phyloP scores from a whole-genome alignment of 2,113 vertebrate genomes.

The Capreolus pygargus region DNA sequence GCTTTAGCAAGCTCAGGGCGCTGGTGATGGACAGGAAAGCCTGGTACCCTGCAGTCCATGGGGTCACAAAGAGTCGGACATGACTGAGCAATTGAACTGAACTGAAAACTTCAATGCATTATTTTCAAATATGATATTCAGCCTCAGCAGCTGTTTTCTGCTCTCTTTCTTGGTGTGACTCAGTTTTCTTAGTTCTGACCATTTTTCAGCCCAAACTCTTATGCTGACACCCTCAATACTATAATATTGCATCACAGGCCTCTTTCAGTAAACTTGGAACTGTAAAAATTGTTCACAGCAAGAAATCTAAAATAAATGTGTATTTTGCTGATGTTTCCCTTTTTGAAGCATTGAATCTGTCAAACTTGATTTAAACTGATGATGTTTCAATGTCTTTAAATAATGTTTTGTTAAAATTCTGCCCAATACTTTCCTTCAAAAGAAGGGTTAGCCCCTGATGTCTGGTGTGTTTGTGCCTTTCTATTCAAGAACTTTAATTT shows the following conservation, averaged over 20 bases:
- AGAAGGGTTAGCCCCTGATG: not conserved
- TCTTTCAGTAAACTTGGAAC: not conserved
- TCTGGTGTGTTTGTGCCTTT: not conserved
- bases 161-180: not conserved
- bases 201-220: not conserved
- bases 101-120: not conserved
- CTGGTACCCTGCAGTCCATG: not conserved
- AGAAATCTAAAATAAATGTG: not conserved
- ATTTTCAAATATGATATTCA: not conserved
- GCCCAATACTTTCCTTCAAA: not conserved
- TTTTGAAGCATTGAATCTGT: not conserved
- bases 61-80: not conserved
- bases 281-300: not conserved
- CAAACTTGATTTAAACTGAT: not conserved
- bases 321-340: not conserved
- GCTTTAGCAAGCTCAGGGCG: not conserved
- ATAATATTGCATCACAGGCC: not conserved
- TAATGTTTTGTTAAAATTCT: not conserved
- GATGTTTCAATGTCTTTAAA: not conserved
- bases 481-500: not conserved
- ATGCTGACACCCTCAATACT: fast-evolving
- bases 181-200: not conserved
- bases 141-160: not conserved
- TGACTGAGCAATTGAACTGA: not conserved
- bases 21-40: not conserved